Conservation (phyloP, 2,797 vertebrate genomes). For the Scolopax rusticola region DNA sequence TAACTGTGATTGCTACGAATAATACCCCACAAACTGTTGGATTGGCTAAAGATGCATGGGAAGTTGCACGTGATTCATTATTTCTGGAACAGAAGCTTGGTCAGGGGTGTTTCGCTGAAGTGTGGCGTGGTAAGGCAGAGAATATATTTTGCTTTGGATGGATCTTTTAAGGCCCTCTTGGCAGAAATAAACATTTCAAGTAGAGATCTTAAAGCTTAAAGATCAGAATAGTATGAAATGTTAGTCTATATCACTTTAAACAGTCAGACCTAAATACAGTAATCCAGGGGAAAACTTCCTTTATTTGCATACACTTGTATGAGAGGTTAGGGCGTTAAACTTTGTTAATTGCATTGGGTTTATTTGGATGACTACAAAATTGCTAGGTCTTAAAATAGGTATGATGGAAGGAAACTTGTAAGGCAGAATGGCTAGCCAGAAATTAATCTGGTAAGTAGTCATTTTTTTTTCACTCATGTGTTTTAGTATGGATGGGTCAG, state of each 20-base stretch:
- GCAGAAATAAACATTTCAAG: conserved; percentile 61
- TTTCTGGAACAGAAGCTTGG: conserved; percentile 94
- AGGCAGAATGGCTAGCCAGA: conserved; percentile 12
- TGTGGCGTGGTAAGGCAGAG: conserved; percentile 97
- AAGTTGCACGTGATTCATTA: conserved; percentile 91
- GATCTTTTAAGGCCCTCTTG: conserved; percentile 72
- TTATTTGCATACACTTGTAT: neutral
- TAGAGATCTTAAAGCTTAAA: conserved; percentile 38
- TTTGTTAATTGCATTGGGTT: neutral
- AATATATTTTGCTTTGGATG: conserved; percentile 79
- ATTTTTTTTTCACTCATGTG: neutral
- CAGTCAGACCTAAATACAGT: neutral
- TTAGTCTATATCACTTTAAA: neutral
- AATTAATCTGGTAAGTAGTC: conserved; percentile 15
- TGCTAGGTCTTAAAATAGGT: neutral
- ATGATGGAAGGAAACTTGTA: neutral
- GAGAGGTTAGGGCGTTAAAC: neutral
- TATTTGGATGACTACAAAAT: neutral
- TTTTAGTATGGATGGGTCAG: neutral
- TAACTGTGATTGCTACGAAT: conserved; percentile 94
- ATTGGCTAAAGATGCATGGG: conserved; percentile 98
- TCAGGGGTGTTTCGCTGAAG: conserved; percentile 98
- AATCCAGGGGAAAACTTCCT: neutral
- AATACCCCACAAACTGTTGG: conserved; percentile 94
- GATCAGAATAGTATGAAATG: neutral